Conservation (phyloP, 2,113 vertebrate genomes). For the Accipiter cooperii region DNA sequence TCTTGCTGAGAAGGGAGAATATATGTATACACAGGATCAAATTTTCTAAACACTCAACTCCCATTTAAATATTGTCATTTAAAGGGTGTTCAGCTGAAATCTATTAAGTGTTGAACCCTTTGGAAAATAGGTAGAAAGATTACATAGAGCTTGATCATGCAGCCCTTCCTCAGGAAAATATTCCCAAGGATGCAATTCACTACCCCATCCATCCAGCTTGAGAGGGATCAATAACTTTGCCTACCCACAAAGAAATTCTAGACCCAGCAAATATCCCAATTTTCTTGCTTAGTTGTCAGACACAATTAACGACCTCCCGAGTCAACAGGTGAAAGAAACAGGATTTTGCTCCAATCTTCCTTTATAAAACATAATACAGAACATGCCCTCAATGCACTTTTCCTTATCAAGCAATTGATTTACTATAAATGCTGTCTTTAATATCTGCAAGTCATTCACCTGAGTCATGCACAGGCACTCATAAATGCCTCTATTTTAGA, state of each 20-base stretch:
- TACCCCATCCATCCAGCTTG: neutral
- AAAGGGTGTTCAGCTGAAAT: neutral
- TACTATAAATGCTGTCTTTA: conserved; percentile 11
- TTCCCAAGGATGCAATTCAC: neutral
- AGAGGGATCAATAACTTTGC: neutral
- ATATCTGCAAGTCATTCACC: conserved; percentile 43
- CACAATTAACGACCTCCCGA: neutral
- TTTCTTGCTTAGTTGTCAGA: conserved; percentile 16
- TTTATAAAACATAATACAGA: neutral
- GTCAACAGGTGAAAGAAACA: neutral
- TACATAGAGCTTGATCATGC: neutral
- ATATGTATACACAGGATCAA: neutral
- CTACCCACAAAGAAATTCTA: neutral
- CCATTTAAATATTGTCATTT: neutral
- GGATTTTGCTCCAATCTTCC: neutral
- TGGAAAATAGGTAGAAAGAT: neutral
- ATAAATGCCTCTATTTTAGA: conserved; percentile 16
- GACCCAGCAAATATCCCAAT: neutral
- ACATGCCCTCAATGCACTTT: neutral
- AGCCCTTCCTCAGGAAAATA: neutral
- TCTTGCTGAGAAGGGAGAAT: neutral
- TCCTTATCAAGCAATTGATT: neutral
- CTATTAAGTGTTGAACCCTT: neutral
- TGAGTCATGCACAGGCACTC: neutral
- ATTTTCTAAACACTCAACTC: neutral